Conservation (phyloP, 2,888 invertebrate species). For the Dryomyza anilis region DNA sequence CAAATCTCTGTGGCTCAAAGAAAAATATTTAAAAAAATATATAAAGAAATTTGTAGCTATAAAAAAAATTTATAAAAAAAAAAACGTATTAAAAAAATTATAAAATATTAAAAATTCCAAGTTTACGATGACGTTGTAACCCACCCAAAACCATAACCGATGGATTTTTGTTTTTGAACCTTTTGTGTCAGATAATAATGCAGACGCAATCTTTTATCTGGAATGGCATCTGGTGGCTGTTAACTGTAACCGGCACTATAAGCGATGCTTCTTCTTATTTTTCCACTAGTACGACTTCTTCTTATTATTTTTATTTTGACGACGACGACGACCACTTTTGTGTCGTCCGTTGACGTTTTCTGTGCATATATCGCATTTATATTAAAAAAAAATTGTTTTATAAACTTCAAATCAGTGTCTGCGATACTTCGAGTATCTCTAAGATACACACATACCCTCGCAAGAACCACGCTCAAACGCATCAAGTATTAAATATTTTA, state of each 20-base stretch:
- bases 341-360: background rate
- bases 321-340: background rate
- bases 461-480: too few relatives aligned
- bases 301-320: background rate
- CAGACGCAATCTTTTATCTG: conserved; percentile 23
- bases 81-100: too few relatives aligned
- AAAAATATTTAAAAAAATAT: too few relatives aligned
- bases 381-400: conserved; percentile 10
- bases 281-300: background rate
- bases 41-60: too few relatives aligned
- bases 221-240: conserved; percentile 20
- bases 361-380: background rate
- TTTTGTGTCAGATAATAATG: conserved; percentile 5
- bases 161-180: background rate
- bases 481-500: background rate
- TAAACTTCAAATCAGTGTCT: conserved; percentile 10
- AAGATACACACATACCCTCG: background rate
- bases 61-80: too few relatives aligned
- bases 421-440: background rate
- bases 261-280: background rate
- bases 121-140: conserved; percentile 7
- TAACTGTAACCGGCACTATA: conserved; percentile 4
- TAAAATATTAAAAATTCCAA: conserved; percentile 17
- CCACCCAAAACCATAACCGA: conserved; percentile 1
- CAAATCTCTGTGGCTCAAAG: too few relatives aligned